phyloP scores from a whole-genome alignment of 2,888 invertebrate species.

The Morpho achilles region DNA sequence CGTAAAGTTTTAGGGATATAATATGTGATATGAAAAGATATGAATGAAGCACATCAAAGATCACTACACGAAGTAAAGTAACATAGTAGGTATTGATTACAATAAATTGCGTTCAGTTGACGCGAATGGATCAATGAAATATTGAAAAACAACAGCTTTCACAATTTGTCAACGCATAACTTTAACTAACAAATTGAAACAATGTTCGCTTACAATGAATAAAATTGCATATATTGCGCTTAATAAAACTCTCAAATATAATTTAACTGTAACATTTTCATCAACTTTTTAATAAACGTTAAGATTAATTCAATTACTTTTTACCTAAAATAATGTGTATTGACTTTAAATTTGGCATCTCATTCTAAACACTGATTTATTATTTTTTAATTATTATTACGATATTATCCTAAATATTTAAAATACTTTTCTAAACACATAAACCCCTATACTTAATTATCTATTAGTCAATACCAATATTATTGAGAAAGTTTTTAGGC shows the following conservation, averaged over 20 bases:
- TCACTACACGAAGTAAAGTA: conserved; percentile 20
- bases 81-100: conserved; percentile 22
- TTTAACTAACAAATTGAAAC: conserved; percentile 78
- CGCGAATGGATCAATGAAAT: conserved; percentile 34
- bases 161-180: conserved; percentile 71
- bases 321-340: conserved; percentile 82
- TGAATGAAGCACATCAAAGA: conserved; percentile 37
- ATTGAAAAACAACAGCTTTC: conserved; percentile 55
- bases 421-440: conserved; percentile 79
- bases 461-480: conserved; percentile 75
- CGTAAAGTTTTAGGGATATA: conserved; percentile 48
- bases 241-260: conserved; percentile 79
- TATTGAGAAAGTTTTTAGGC: conserved; percentile 72
- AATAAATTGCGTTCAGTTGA: conserved; percentile 21
- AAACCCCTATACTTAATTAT: conserved; percentile 70
- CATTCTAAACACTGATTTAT: conserved; percentile 78
- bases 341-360: conserved; percentile 85
- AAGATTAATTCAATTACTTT: conserved; percentile 75
- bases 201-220: conserved; percentile 77
- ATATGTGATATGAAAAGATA: conserved; percentile 64
- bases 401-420: conserved; percentile 75
- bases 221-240: conserved; percentile 76
- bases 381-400: conserved; percentile 60
- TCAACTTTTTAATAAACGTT: conserved; percentile 76
- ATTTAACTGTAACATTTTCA: conserved; percentile 77